Evolutionary conservation across 1,140 invertebrate species (phyloP).

Genomic region (Ephestia elutella): DNA sequence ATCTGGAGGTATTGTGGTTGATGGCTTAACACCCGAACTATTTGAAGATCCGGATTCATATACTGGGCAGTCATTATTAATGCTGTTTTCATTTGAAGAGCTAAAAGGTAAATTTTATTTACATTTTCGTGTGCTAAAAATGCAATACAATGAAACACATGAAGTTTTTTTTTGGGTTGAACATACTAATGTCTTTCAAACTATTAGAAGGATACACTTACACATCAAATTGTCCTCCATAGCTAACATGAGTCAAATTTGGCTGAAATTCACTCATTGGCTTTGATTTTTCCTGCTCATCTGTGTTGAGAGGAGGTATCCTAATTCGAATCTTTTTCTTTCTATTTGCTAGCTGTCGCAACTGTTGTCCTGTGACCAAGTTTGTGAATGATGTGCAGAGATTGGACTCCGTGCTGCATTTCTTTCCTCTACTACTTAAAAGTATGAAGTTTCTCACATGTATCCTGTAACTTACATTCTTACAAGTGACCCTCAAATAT

Average conservation of each 20-base stretch:
- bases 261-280: constrained; percentile 57
- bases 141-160: no score
- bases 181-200: not conserved
- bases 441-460: constrained; percentile 41
- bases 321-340: constrained; percentile 41
- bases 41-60: constrained; percentile 9
- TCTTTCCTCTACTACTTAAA: constrained; percentile 42
- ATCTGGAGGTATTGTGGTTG: constrained; percentile 30
- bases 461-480: constrained; percentile 39
- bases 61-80: constrained; percentile 12
- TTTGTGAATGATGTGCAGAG: constrained; percentile 24
- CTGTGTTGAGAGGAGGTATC: constrained; percentile 30
- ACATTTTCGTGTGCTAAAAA: no score
- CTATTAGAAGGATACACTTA: constrained; percentile 27
- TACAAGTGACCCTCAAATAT: constrained; percentile 55
- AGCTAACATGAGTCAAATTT: constrained; percentile 34
- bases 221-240: constrained; percentile 47
- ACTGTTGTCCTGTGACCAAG: constrained; percentile 26
- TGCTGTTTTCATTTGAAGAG: constrained; percentile 12
- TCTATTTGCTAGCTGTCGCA: constrained; percentile 31
- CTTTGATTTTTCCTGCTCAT: constrained; percentile 30
- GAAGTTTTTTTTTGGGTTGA: not conserved
- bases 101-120: constrained; percentile 16
- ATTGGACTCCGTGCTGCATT: constrained; percentile 36
- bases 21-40: not conserved